phyloP scores from a whole-genome alignment of 2,113 vertebrate genomes.

The Vulpes lagopus region DNA sequence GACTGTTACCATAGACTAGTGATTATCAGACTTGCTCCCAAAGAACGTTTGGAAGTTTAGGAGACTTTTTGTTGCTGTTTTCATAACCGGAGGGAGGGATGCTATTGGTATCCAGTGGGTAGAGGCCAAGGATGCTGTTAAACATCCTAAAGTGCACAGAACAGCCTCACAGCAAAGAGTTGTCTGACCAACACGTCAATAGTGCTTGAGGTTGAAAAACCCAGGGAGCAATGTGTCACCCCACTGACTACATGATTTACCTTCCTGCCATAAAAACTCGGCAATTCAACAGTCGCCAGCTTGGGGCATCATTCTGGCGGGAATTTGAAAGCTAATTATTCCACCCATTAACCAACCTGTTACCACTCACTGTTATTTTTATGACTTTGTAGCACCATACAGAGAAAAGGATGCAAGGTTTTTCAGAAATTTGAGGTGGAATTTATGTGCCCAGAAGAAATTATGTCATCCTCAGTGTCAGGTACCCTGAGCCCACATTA shows the following conservation, averaged over 20 bases:
- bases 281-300: not conserved
- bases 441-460: not conserved
- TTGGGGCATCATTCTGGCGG: not conserved
- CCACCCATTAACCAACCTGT: too few species aligned
- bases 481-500: not conserved
- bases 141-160: not conserved
- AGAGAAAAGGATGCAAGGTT: not conserved
- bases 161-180: not conserved
- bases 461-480: not conserved
- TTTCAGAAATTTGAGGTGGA: not conserved
- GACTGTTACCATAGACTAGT: too few species aligned
- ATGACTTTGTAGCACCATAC: not conserved
- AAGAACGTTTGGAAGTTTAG: not conserved
- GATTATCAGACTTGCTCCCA: not conserved
- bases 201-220: not conserved
- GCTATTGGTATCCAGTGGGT: too few species aligned
- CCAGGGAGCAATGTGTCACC: not conserved
- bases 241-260: accelerated
- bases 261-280: not conserved
- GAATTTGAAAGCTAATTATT: not conserved
- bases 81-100: too few species aligned
- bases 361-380: not conserved
- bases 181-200: too few species aligned
- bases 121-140: not conserved
- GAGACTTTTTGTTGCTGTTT: not conserved